Percentiles rank a stretch among this genome's conserved stretches.
Conservation (phyloP, 2,113 vertebrate genomes). For the Phylloscopus whistleri region DNA sequence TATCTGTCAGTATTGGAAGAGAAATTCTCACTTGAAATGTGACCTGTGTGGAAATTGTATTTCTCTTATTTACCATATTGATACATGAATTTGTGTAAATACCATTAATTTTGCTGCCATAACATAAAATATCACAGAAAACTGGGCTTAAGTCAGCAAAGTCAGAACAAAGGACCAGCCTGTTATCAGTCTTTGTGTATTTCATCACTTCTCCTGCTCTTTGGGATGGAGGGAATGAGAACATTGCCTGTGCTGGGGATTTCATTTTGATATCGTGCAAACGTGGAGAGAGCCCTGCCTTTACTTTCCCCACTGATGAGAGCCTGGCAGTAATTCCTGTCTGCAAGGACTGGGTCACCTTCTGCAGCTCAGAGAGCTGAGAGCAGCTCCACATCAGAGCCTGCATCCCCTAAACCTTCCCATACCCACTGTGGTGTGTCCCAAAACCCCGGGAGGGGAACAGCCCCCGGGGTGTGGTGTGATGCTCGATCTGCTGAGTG, state of each 20-base stretch:
- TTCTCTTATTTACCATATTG: not conserved
- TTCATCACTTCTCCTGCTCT: not conserved
- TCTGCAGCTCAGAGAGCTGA: not conserved
- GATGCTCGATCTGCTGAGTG: not conserved
- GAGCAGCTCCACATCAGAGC: not conserved
- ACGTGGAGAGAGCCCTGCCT: not conserved
- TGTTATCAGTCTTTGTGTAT: not conserved
- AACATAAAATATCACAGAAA: not conserved
- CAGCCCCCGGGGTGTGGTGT: rapidly evolving
- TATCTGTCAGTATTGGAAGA: not conserved
- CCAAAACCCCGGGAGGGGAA: rapidly evolving
- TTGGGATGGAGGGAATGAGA: not conserved
- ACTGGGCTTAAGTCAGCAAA: not conserved
- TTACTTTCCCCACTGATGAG: not conserved
- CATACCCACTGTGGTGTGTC: rapidly evolving
- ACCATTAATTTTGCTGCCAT: not conserved
- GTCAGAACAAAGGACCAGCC: not conserved
- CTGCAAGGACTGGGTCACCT: not conserved
- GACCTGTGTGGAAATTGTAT: not conserved
- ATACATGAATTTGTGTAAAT: not conserved
- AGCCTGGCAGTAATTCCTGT: not conserved
- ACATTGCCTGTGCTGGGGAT: not conserved
- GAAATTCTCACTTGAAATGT: not conserved
- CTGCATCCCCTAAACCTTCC: not conserved
- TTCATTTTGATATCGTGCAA: not conserved